Percentiles rank a stretch among this genome's conserved stretches.
Evolutionary conservation across 23 tunicate species (phyloP).

Genomic region (Styela clava): DNA sequence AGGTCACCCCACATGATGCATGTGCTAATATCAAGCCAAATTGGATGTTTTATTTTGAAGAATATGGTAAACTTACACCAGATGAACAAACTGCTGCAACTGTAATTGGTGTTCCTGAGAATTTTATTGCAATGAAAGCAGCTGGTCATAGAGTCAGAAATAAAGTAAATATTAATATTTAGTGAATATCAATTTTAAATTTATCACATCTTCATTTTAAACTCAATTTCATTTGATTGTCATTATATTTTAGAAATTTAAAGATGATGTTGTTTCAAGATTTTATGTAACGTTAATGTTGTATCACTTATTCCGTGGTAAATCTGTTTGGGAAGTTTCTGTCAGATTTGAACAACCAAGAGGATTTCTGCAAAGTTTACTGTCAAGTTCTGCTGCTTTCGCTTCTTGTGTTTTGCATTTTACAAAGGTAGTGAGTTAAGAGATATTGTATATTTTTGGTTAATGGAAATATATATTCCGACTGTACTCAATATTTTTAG

Average conservation of each 20-base stretch:
- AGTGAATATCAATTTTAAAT: not conserved
- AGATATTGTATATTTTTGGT: not conserved
- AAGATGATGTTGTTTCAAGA: conserved; percentile 38
- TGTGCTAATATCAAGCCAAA: conserved; percentile 35
- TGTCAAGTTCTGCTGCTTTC: conserved; percentile 64
- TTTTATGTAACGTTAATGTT: conserved; percentile 87
- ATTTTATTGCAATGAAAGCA: conserved; percentile 57
- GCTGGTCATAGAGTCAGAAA: conserved; percentile 46
- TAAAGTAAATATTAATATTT: not conserved
- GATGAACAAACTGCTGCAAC: conserved; percentile 51
- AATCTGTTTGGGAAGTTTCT: conserved; percentile 82
- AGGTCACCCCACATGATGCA: conserved; percentile 82
- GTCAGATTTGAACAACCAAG: conserved; percentile 64
- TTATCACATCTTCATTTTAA: not conserved
- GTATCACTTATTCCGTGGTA: conserved; percentile 72
- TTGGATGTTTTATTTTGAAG: conserved; percentile 70
- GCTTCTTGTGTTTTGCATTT: conserved; percentile 74
- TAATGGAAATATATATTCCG: not conserved
- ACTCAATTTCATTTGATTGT: not conserved
- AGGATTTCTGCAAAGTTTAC: conserved; percentile 69
- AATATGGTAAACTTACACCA: conserved; percentile 39
- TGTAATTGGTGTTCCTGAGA: conserved; percentile 68
- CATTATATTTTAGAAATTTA: conserved; percentile 31
- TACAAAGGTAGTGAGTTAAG: conserved; percentile 41
- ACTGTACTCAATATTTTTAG: not conserved